Evolutionary conservation across 2,797 vertebrate genomes (phyloP).

Genomic region (Microhierax caerulescens): DNA sequence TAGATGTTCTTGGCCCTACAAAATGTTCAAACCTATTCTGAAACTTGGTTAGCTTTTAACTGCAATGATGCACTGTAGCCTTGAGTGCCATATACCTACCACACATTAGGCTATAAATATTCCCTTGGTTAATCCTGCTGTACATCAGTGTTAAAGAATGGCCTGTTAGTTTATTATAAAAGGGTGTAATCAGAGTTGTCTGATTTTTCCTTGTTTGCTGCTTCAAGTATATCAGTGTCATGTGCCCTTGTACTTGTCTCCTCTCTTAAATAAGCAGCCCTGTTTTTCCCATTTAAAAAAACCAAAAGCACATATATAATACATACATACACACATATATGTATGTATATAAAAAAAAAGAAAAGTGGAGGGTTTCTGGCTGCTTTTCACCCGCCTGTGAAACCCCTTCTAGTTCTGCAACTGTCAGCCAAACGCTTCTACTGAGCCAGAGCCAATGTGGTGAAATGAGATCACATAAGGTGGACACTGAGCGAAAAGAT

Average conservation of each 20-base stretch:
- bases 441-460: slow-evolving; percentile 77
- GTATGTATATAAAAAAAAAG: background rate
- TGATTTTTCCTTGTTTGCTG: background rate
- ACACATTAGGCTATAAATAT: background rate
- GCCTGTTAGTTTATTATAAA: background rate
- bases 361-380: background rate
- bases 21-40: background rate
- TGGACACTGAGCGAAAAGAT: slow-evolving; percentile 80
- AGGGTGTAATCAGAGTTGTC: background rate
- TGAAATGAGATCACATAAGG: slow-evolving; percentile 82
- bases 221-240: background rate
- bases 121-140: background rate
- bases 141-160: background rate
- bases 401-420: slow-evolving; percentile 42
- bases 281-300: background rate
- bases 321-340: background rate
- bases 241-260: background rate
- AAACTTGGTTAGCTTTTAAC: background rate
- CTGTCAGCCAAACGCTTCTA: slow-evolving; percentile 64
- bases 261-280: background rate
- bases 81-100: background rate
- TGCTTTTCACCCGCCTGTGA: slow-evolving; percentile 17
- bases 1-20: background rate
- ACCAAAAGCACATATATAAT: background rate
- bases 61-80: background rate